phyloP scores from a whole-genome alignment of 2,113 vertebrate species.

The Oophaga pumilio region DNA sequence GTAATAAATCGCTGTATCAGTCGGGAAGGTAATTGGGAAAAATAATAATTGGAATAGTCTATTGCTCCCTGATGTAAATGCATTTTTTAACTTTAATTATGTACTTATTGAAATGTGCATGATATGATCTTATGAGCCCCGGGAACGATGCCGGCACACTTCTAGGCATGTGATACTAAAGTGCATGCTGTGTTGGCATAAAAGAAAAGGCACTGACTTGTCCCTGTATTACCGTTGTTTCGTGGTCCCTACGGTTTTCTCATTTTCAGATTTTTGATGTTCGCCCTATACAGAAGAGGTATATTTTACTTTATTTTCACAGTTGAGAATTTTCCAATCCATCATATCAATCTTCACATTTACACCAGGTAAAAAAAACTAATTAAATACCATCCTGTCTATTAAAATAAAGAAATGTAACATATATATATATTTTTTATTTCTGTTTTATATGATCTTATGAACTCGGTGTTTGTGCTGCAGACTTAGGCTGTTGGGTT shows the following conservation, averaged over 20 bases:
- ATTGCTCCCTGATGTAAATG: not conserved
- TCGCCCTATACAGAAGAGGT: slow-evolving; percentile 12
- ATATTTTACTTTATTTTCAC: slow-evolving; percentile 17
- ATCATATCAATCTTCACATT: not conserved
- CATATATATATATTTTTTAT: not conserved
- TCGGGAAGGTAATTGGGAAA: not conserved
- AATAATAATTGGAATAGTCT: not conserved
- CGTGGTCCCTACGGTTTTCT: slow-evolving; percentile 24
- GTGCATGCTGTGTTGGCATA: slow-evolving; percentile 40
- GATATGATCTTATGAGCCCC: not conserved
- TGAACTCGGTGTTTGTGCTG: not conserved
- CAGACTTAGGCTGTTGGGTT: not conserved
- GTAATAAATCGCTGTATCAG: not conserved
- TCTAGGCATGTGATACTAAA: slow-evolving; percentile 14
- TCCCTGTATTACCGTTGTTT: slow-evolving; percentile 43
- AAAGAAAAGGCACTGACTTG: slow-evolving; percentile 54
- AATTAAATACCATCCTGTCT: not conserved
- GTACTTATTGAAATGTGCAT: slow-evolving; percentile 4
- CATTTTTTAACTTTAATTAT: not conserved
- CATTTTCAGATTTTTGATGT: not conserved
- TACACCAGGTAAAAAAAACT: not conserved
- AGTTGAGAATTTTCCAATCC: not conserved
- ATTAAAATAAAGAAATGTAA: not conserved
- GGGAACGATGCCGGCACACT: slow-evolving; percentile 7
- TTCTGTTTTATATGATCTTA: not conserved